phyloP scores from a whole-genome alignment of 2,888 invertebrate genomes.

The Alviniconcha strummeri region DNA sequence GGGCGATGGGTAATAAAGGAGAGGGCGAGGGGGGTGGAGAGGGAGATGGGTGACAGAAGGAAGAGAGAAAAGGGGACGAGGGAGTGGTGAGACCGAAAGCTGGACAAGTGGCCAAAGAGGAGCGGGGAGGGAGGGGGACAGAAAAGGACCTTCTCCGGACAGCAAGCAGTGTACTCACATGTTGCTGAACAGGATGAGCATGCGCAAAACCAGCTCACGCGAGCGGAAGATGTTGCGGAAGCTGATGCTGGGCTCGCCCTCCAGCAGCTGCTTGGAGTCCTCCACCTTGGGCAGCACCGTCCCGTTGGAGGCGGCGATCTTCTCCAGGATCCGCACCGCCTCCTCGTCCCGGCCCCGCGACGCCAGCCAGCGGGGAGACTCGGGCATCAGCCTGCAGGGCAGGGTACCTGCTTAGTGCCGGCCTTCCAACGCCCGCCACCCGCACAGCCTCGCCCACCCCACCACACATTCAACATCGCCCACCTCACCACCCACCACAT shows the following conservation, averaged over 20 bases:
- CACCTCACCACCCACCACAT: too few species aligned
- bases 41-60: too few species aligned
- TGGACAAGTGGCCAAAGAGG: not conserved
- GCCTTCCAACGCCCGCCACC: not conserved
- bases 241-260: not conserved
- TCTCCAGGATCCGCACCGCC: conserved; percentile 14
- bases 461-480: not conserved
- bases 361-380: conserved; percentile 29
- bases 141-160: not conserved
- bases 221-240: conserved; percentile 17
- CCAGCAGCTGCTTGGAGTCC: not conserved
- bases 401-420: too few species aligned
- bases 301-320: conserved; percentile 25
- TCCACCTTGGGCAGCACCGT: conserved; percentile 9
- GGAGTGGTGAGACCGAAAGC: too few species aligned
- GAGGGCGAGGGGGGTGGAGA: too few species aligned
- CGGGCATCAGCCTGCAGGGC: conserved; percentile 14
- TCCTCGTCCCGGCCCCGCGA: not conserved
- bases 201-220: conserved; percentile 14
- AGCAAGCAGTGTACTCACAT: not conserved
- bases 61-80: too few species aligned
- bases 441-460: not conserved
- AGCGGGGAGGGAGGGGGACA: not conserved
- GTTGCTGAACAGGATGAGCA: conserved; percentile 20
- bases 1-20: too few species aligned